Conservation (phyloP, 1,140 invertebrate species). For the Platorchestia sp. region DNA sequence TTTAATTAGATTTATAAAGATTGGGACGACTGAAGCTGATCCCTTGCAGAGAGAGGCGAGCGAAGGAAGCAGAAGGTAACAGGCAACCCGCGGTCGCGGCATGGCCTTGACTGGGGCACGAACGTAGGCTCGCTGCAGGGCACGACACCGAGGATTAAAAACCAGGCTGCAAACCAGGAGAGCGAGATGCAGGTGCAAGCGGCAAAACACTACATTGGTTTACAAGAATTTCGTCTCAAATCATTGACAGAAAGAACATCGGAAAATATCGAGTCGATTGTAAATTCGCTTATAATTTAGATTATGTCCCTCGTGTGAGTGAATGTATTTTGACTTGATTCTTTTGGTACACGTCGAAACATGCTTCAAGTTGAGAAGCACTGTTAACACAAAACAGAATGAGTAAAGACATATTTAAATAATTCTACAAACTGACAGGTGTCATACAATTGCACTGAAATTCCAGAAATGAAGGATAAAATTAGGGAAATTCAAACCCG, state of each 20-base stretch:
- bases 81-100: conserved; percentile 22
- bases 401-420: neutral
- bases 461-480: neutral
- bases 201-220: neutral
- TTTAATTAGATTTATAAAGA: neutral
- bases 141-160: neutral
- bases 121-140: neutral
- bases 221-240: neutral
- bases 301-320: neutral
- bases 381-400: neutral
- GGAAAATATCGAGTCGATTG: neutral
- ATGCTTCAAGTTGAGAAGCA: neutral
- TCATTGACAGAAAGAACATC: neutral
- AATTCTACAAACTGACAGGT: neutral
- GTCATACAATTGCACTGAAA: neutral
- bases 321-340: neutral
- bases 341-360: neutral
- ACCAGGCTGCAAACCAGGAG: neutral
- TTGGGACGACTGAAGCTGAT: neutral
- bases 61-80: neutral
- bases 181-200: neutral
- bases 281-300: neutral
- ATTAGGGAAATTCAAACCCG: neutral
- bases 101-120: conserved; percentile 26
- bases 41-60: neutral